Conservation (phyloP, 2,113 vertebrate genomes). For the Uria lomvia region DNA sequence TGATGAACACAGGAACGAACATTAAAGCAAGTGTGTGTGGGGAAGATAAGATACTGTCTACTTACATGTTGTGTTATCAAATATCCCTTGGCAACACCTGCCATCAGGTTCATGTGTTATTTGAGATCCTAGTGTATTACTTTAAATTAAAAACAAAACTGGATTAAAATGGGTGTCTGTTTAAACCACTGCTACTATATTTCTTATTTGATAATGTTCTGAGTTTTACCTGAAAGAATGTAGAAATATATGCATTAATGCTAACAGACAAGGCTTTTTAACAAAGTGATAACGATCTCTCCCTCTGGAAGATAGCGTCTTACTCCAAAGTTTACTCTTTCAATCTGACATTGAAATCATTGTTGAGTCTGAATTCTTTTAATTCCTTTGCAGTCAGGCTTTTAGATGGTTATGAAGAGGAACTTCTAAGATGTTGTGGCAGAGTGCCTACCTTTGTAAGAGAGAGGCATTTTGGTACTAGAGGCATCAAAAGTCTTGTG, state of each 20-base stretch:
- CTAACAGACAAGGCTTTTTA: constrained; percentile 48
- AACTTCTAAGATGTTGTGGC: neutral
- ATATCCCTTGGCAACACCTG: neutral
- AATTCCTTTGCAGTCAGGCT: constrained; percentile 36
- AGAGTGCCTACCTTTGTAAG: neutral
- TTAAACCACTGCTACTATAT: neutral
- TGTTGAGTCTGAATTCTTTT: constrained; percentile 55
- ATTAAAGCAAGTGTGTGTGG: neutral
- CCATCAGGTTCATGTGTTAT: neutral
- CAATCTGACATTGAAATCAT: constrained; percentile 46
- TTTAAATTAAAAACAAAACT: neutral
- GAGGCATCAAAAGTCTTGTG: neutral
- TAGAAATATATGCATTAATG: neutral
- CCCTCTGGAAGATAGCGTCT: constrained; percentile 34
- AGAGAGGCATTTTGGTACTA: neutral
- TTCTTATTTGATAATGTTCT: neutral
- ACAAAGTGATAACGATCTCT: constrained; percentile 45
- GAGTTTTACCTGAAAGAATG: neutral
- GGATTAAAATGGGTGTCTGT: neutral
- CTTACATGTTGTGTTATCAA: neutral
- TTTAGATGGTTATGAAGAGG: neutral
- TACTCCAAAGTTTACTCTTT: constrained; percentile 48
- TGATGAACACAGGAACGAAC: neutral
- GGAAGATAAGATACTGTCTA: neutral
- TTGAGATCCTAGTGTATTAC: neutral